Conservation (phyloP, 2,888 invertebrate species). For the Phrixothrix hirtus region DNA sequence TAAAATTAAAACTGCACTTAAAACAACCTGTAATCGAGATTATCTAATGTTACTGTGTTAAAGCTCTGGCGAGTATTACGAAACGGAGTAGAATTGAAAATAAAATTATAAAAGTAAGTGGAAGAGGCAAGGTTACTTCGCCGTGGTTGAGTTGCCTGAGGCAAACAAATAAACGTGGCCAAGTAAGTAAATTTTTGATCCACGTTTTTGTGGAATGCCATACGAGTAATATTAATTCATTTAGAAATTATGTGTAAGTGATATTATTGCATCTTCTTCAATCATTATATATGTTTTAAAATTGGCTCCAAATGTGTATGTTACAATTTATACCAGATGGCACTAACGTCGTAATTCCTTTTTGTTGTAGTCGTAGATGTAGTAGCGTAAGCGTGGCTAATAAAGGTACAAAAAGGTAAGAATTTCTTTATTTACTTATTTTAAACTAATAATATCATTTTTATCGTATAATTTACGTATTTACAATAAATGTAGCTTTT, state of each 20-base stretch:
- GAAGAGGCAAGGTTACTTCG: conserved; percentile 12
- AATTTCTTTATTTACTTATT: conserved; percentile 17
- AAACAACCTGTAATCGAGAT: not conserved
- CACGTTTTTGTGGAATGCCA: too few relatives aligned
- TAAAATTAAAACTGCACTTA: not conserved
- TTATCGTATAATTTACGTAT: not conserved
- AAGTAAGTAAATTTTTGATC: too few relatives aligned
- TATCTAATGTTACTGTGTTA: not conserved
- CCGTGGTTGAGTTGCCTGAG: conserved; percentile 3
- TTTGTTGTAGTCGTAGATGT: conserved; percentile 51
- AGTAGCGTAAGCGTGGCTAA: conserved; percentile 80
- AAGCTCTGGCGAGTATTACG: conserved; percentile 5
- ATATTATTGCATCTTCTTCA: too few relatives aligned
- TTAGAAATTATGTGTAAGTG: too few relatives aligned
- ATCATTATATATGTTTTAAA: conserved; percentile 15
- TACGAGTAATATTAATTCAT: too few relatives aligned
- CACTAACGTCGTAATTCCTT: conserved; percentile 48
- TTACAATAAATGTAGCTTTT: too few relatives aligned
- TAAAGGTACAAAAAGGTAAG: conserved; percentile 82
- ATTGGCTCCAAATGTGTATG: conserved; percentile 6
- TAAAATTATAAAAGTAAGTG: conserved; percentile 14
- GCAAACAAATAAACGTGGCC: not conserved
- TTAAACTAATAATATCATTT: conserved; percentile 3
- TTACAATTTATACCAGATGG: conserved; percentile 36
- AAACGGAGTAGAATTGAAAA: conserved; percentile 14